Percentiles rank a stretch among this genome's conserved stretches.
Conservation (phyloP, 2,888 invertebrate genomes). For the Platycheirus albimanus region DNA sequence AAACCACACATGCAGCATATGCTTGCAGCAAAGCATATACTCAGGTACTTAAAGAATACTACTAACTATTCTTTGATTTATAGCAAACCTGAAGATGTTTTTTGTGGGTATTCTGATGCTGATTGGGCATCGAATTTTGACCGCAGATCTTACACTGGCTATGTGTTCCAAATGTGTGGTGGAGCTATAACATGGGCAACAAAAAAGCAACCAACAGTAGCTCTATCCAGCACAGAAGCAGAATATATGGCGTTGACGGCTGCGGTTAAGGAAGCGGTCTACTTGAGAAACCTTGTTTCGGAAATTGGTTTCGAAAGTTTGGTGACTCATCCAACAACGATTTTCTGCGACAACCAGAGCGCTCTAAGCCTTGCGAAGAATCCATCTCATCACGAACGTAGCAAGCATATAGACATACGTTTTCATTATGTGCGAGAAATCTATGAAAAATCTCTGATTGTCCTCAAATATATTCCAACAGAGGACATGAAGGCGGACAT, state of each 20-base stretch:
- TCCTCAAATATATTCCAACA: slow-evolving; percentile 1
- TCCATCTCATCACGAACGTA: neutral
- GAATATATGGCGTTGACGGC: slow-evolving; percentile 53
- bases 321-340: neutral
- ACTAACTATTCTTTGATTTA: slow-evolving; percentile 35
- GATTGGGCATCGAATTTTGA: slow-evolving; percentile 43
- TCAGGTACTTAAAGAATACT: slow-evolving; percentile 44
- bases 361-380: no score
- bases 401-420: slow-evolving; percentile 4
- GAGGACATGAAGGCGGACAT: neutral
- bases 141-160: slow-evolving; percentile 43
- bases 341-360: slow-evolving; percentile 19
- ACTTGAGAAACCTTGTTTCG: neutral
- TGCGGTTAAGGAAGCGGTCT: neutral
- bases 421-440: slow-evolving; percentile 3
- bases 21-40: slow-evolving; percentile 56
- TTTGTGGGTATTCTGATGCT: slow-evolving; percentile 33
- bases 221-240: slow-evolving; percentile 59
- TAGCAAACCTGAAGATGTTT: slow-evolving; percentile 10
- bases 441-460: neutral
- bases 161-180: slow-evolving; percentile 42
- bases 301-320: neutral
- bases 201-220: slow-evolving; percentile 62
- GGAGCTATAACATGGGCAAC: slow-evolving; percentile 59
- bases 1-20: slow-evolving; percentile 53